These are phyloP conservation scores for Ormyrus labotus DNA, from an alignment of 2,888 invertebrate genomes.

Conservation along the genomic window DNA sequence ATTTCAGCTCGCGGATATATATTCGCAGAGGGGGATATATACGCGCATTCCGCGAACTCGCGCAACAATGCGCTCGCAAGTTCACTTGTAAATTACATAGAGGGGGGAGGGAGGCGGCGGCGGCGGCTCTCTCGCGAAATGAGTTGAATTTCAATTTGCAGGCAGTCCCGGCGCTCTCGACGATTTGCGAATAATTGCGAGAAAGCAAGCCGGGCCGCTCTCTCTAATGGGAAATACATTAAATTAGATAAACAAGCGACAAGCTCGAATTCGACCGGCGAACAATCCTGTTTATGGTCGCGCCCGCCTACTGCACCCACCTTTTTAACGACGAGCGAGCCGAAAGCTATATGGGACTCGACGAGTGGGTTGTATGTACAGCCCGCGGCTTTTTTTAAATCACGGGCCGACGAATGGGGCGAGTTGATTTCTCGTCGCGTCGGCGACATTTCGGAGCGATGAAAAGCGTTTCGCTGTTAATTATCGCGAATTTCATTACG, in stretches of 20 bases:
- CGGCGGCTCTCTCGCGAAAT: slow-evolving; percentile 32
- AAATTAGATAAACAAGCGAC: slow-evolving; percentile 37
- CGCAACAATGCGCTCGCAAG: slow-evolving; percentile 46
- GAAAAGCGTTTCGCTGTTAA: no score
- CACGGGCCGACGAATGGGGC: no score
- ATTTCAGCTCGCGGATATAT: slow-evolving; percentile 15
- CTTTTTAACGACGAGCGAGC: no score
- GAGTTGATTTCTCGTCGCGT: no score
- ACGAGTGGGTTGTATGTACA: no score
- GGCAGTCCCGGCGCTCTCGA: not conserved
- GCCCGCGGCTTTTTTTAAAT: no score
- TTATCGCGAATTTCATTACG: no score
- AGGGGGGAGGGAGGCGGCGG: not conserved
- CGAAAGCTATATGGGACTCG: no score
- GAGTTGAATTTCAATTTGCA: slow-evolving; percentile 56
- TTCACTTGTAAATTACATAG: slow-evolving; percentile 56
- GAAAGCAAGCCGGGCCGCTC: slow-evolving; percentile 1
- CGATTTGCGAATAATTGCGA: slow-evolving; percentile 45
- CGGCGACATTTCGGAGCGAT: no score
- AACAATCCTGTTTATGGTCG: not conserved
- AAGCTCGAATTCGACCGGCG: no score
- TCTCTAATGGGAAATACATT: slow-evolving; percentile 37
- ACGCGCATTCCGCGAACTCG: slow-evolving; percentile 35
- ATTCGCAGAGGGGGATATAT: not conserved
- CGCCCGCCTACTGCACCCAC: not conserved